These are phyloP conservation scores for Polylopha cassiicola DNA, from an alignment of 2,888 invertebrate species.

Conservation along the genomic window DNA sequence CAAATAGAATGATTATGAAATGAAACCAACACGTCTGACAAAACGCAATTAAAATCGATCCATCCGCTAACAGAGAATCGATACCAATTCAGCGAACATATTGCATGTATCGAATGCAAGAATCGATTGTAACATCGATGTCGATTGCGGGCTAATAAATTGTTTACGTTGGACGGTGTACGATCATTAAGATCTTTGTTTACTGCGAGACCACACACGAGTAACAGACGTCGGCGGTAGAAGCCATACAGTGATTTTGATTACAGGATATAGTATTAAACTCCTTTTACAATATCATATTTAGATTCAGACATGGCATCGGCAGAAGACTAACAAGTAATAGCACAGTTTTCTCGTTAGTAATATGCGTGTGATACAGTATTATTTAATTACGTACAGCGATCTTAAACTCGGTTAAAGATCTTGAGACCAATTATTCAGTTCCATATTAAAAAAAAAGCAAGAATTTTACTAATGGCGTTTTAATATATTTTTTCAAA, in stretches of 20 bases:
- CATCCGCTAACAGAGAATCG: slow-evolving; percentile 43
- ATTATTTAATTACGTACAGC: background rate
- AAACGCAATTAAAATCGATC: slow-evolving; percentile 47
- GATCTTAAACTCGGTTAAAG: too few species aligned
- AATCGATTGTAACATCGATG: slow-evolving; percentile 62
- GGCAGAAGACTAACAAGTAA: slow-evolving; percentile 25
- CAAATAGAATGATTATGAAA: too few species aligned
- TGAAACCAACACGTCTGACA: slow-evolving; percentile 31
- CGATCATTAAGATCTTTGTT: slow-evolving; percentile 71
- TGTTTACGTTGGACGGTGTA: slow-evolving; percentile 60
- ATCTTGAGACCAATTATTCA: too few species aligned
- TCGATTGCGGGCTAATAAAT: slow-evolving; percentile 68
- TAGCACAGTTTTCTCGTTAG: background rate
- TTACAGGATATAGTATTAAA: slow-evolving; percentile 71
- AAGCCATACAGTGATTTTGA: slow-evolving; percentile 63
- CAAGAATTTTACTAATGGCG: too few species aligned
- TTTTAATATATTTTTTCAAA: too few species aligned
- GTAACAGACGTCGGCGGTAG: slow-evolving; percentile 49
- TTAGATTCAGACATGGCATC: slow-evolving; percentile 39
- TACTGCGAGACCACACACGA: slow-evolving; percentile 69
- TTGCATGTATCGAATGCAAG: slow-evolving; percentile 48
- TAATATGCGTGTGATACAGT: background rate
- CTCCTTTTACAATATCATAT: slow-evolving; percentile 64
- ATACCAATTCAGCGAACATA: slow-evolving; percentile 45
- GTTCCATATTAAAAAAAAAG: too few species aligned